Percentiles rank a stretch among this genome's conserved stretches.
Conservation (phyloP, 1,140 invertebrate species). For the Leptinotarsa defecta region DNA sequence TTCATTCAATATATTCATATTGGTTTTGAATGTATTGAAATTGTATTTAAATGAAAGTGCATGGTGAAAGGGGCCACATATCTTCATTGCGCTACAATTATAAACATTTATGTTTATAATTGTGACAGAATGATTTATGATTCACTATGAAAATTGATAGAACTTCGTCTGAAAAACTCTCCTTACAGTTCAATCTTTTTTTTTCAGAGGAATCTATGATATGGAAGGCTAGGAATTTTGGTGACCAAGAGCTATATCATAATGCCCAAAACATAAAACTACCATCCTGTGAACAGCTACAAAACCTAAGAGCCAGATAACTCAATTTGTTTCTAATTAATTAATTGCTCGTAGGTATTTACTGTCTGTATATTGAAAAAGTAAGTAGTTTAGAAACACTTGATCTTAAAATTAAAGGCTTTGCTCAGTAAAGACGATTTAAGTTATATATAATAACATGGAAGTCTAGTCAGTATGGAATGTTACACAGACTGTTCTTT, state of each 20-base stretch:
- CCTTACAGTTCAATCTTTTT: background rate
- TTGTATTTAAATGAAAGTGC: too few relatives aligned
- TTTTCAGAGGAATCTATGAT: conserved; percentile 82
- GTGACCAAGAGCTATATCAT: conserved; percentile 73
- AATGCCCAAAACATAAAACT: conserved; percentile 83
- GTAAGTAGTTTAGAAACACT: background rate
- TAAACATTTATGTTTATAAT: too few relatives aligned
- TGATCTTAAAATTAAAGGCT: background rate
- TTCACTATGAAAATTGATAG: too few relatives aligned
- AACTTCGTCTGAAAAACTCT: too few relatives aligned
- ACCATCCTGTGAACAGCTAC: conserved; percentile 85
- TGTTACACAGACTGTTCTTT: background rate
- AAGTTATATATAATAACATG: background rate
- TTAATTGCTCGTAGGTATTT: background rate
- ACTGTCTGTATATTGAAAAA: background rate
- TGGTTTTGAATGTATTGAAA: too few relatives aligned
- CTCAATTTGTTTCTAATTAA: background rate
- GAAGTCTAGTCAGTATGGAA: background rate
- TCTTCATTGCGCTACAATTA: too few relatives aligned
- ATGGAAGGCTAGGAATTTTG: conserved; percentile 84
- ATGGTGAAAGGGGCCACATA: too few relatives aligned
- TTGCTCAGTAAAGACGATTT: background rate
- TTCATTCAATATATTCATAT: too few relatives aligned
- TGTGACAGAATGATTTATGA: too few relatives aligned
- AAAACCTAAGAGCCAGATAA: conserved; percentile 27